phyloP scores from a whole-genome alignment of 2,113 vertebrate species.

The Burhinus bistriatus region DNA sequence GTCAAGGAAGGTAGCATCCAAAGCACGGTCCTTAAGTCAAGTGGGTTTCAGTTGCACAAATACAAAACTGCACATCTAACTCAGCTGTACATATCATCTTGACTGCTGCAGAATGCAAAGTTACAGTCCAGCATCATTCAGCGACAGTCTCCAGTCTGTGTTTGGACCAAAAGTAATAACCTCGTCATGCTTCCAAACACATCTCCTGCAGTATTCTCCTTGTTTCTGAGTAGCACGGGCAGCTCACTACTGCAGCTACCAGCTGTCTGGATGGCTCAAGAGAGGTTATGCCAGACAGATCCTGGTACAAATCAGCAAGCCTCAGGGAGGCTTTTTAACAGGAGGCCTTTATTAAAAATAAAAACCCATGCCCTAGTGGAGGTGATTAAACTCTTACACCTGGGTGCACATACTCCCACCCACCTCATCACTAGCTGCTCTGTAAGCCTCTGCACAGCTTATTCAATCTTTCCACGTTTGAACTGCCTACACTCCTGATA shows the following conservation, averaged over 20 bases:
- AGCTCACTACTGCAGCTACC: background rate
- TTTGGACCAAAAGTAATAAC: background rate
- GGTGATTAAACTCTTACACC: background rate
- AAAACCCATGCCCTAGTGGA: background rate
- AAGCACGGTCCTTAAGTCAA: background rate
- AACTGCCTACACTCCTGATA: background rate
- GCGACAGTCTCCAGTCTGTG: background rate
- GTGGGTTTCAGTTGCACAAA: background rate
- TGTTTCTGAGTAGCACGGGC: background rate
- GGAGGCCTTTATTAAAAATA: background rate
- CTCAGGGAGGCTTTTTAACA: background rate
- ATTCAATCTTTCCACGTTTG: background rate
- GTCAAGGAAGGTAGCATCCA: background rate
- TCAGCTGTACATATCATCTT: background rate
- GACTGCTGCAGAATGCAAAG: background rate
- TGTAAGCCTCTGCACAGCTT: background rate
- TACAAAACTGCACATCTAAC: background rate
- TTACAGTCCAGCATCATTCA: background rate
- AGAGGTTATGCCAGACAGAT: background rate
- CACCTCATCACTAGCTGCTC: background rate
- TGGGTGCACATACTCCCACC: background rate
- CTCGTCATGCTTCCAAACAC: background rate
- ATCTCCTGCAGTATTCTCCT: background rate
- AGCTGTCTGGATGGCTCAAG: background rate
- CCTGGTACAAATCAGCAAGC: background rate